Evolutionary conservation across 2,113 vertebrate species (phyloP).

Genomic region (Galbula dea): DNA sequence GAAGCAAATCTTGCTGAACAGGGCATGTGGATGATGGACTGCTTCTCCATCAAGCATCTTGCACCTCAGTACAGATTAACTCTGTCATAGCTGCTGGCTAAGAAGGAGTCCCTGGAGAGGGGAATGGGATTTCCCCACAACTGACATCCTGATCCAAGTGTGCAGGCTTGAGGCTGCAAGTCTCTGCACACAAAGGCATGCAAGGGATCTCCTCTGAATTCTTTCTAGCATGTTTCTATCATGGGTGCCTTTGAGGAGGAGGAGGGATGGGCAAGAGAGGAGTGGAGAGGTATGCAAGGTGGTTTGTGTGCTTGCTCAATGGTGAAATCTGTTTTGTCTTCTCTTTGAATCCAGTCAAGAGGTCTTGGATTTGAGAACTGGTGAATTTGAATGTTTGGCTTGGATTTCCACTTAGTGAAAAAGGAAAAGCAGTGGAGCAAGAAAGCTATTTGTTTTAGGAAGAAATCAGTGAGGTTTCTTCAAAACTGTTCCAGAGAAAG

Average conservation of each 20-base stretch:
- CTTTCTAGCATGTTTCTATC: not conserved
- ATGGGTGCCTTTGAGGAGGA: not conserved
- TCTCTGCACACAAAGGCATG: not conserved
- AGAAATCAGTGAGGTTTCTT: not conserved
- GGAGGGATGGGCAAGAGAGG: not conserved
- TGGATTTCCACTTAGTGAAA: not conserved
- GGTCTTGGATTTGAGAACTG: not conserved
- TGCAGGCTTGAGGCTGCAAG: not conserved
- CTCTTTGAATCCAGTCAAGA: not conserved
- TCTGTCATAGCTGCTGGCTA: not conserved
- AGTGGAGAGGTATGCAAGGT: not conserved
- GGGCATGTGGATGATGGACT: not conserved
- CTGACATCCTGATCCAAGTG: not conserved
- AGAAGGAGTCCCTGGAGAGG: not conserved
- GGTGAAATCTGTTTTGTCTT: not conserved
- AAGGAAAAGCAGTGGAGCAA: not conserved
- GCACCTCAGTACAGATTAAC: not conserved
- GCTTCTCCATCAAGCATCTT: not conserved
- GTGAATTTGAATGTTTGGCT: not conserved
- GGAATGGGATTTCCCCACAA: not conserved
- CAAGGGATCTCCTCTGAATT: too few relatives aligned
- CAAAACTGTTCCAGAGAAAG: not conserved
- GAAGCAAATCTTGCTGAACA: not conserved
- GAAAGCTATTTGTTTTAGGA: fast-evolving
- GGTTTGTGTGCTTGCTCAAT: not conserved